A percentile compares a stretch with the other conserved stretches of the same genome.
Conservation (phyloP, 2,113 vertebrate species). For the Oncorhynchus tshawytscha region DNA sequence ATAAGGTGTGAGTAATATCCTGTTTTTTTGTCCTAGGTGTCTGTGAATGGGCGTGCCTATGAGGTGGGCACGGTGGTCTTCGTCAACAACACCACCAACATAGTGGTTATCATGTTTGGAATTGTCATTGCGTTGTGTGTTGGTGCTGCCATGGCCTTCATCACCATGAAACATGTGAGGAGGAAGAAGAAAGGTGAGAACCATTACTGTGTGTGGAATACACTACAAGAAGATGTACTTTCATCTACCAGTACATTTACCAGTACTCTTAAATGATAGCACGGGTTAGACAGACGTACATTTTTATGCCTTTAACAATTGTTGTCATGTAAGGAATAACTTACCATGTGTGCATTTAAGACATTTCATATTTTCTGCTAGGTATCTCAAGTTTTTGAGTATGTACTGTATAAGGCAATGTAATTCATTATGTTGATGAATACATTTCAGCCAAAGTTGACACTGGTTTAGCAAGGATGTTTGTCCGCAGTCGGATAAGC, state of each 20-base stretch:
- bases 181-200: constrained; percentile 76
- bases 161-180: constrained; percentile 66
- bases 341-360: too few relatives aligned
- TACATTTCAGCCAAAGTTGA: constrained; percentile 61
- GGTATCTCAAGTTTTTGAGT: too few relatives aligned
- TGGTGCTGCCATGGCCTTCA: constrained; percentile 56
- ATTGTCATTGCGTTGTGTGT: constrained; percentile 68
- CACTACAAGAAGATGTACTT: too few relatives aligned
- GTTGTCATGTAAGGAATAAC: too few relatives aligned
- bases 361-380: too few relatives aligned
- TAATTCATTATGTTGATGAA: too few relatives aligned
- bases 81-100: constrained; percentile 35
- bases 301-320: too few relatives aligned
- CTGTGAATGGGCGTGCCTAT: constrained; percentile 69
- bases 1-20: not conserved
- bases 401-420: too few relatives aligned
- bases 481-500: constrained; percentile 31
- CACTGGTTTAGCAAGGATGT: constrained; percentile 55
- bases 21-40: constrained; percentile 52
- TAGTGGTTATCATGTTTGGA: constrained; percentile 72
- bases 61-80: constrained; percentile 78
- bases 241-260: too few relatives aligned
- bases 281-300: too few relatives aligned
- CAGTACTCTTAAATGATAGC: too few relatives aligned
- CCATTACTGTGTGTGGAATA: not conserved